These are phyloP conservation scores for Protaetia brevitarsis DNA, from an alignment of 1,140 invertebrate genomes.

Conservation along the genomic window DNA sequence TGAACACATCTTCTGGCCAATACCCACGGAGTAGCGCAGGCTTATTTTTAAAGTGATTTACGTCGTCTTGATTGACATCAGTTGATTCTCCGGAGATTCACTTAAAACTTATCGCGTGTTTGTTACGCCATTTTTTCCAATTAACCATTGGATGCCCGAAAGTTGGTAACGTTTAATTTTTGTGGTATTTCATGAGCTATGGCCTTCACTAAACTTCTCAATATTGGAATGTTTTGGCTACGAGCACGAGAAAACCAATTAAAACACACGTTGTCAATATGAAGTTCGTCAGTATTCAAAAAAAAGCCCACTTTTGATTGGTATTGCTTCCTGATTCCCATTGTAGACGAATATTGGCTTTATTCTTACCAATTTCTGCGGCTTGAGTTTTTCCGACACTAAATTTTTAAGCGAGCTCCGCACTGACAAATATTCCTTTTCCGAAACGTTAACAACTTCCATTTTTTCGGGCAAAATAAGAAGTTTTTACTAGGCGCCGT, in stretches of 20 bases:
- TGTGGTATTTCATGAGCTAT: conserved; percentile 39
- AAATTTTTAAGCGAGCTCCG: conserved; percentile 25
- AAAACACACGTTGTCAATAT: conserved; percentile 29
- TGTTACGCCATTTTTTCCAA: conserved; percentile 28
- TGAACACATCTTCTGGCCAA: conserved; percentile 49
- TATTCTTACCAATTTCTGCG: conserved; percentile 29
- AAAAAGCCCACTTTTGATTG: conserved; percentile 19
- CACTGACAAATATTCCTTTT: conserved; percentile 30
- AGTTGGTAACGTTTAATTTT: conserved; percentile 39
- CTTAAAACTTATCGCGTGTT: no score
- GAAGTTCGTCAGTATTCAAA: conserved; percentile 23
- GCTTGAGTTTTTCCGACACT: conserved; percentile 32
- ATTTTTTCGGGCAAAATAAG: conserved; percentile 19
- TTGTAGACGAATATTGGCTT: conserved; percentile 24
- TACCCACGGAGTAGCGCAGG: conserved; percentile 31
- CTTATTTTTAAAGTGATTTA: neutral
- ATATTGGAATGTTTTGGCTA: conserved; percentile 41
- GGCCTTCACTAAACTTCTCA: conserved; percentile 43
- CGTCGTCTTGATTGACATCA: neutral
- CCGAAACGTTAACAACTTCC: conserved; percentile 30
- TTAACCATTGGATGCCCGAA: conserved; percentile 47
- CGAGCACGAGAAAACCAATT: conserved; percentile 43
- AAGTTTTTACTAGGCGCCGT: conserved; percentile 26
- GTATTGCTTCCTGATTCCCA: conserved; percentile 28
- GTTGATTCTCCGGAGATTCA: neutral